Evolutionary conservation across 2,113 vertebrate genomes (phyloP).

Genomic region (Corynorhinus townsendii): DNA sequence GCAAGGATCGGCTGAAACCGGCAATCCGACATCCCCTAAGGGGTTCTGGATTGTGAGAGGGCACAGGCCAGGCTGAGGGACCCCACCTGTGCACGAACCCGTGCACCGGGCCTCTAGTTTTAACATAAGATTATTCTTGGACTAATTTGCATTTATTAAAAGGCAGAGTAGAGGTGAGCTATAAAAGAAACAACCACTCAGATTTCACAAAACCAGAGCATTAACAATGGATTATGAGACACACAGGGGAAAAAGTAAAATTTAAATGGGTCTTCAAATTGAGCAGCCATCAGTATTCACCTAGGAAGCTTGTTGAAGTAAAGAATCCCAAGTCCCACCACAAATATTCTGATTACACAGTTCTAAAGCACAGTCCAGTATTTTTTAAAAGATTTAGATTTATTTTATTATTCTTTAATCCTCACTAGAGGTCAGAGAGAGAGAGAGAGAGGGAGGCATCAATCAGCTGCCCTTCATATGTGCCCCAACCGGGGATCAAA

Average conservation of each 20-base stretch:
- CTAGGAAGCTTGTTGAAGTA: not conserved
- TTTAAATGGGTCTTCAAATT: not conserved
- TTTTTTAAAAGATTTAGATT: not conserved
- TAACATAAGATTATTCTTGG: not conserved
- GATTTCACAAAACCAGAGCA: not conserved
- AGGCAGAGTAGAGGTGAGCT: not conserved
- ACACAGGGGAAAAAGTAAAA: not conserved
- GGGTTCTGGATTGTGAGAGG: too few species aligned
- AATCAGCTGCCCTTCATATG: too few species aligned
- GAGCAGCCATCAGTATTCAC: not conserved
- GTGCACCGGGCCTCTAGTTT: too few species aligned
- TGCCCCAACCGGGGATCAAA: too few species aligned
- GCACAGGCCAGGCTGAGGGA: too few species aligned
- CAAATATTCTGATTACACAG: not conserved
- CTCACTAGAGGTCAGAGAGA: too few species aligned
- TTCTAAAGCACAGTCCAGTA: not conserved
- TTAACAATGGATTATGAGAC: not conserved
- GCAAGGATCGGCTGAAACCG: too few species aligned
- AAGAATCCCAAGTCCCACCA: not conserved
- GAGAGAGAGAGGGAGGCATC: too few species aligned
- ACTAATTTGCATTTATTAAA: slow-evolving; percentile 1
- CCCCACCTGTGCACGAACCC: too few species aligned
- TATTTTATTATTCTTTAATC: too few species aligned
- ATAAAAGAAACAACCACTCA: not conserved
- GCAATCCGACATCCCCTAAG: too few species aligned